Conservation (phyloP, 2,113 vertebrate genomes). For the Lontra canadensis region DNA sequence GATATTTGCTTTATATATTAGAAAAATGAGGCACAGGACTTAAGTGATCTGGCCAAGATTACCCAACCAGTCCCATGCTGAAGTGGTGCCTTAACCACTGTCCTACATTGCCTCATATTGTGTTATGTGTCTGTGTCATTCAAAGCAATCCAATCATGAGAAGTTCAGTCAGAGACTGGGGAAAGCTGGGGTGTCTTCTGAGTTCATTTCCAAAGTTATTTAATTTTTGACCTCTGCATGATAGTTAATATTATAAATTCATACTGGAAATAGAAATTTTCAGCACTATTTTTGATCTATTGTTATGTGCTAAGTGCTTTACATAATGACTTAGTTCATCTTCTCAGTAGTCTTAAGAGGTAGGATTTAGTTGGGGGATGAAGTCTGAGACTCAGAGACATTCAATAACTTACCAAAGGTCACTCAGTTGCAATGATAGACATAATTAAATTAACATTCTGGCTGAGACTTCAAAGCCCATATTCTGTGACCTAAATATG, state of each 20-base stretch:
- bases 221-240: background rate
- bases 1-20: background rate
- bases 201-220: background rate
- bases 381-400: constrained; percentile 2
- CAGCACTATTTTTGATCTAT: background rate
- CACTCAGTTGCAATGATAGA: background rate
- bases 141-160: background rate
- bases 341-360: background rate
- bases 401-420: background rate
- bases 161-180: background rate
- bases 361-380: background rate
- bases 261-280: background rate
- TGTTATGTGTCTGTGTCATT: background rate
- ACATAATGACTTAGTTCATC: background rate
- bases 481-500: background rate
- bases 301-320: constrained; percentile 1
- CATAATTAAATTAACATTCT: background rate
- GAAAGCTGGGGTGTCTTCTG: background rate
- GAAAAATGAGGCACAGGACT: background rate
- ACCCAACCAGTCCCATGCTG: background rate
- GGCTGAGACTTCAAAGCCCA: background rate
- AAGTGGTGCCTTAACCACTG: background rate
- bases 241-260: background rate
- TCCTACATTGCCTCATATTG: background rate
- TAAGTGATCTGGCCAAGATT: background rate